Conservation (phyloP, 2,888 invertebrate genomes). For the Neuroscelio doddi region DNA sequence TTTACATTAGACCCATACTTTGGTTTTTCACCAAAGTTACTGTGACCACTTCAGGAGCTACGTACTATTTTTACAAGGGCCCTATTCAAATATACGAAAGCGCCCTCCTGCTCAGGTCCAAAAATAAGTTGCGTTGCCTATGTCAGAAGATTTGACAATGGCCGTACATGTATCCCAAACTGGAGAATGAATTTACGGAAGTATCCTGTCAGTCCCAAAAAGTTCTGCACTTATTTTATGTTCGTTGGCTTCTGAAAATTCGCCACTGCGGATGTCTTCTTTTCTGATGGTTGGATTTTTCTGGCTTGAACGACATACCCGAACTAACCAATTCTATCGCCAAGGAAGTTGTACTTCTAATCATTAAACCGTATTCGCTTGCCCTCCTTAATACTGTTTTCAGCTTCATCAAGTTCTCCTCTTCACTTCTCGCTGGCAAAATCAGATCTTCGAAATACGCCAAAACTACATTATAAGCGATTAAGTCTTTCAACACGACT, state of each 20-base stretch:
- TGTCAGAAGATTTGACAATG: constrained; percentile 14
- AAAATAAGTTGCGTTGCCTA: not conserved
- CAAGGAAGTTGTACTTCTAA: constrained; percentile 7
- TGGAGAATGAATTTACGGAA: constrained; percentile 43
- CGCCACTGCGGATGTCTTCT: not conserved
- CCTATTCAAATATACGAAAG: too few relatives aligned
- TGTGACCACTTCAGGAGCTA: too few relatives aligned
- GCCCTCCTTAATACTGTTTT: constrained; percentile 1
- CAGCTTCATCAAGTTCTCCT: not conserved
- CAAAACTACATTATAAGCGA: too few relatives aligned
- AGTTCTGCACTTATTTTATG: constrained; percentile 36
- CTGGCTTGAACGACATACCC: constrained; percentile 2
- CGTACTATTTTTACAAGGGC: too few relatives aligned
- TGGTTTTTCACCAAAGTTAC: too few relatives aligned
- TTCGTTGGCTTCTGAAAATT: constrained; percentile 33
- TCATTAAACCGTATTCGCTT: constrained; percentile 9
- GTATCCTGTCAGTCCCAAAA: constrained; percentile 44
- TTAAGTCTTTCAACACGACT: constrained; percentile 24
- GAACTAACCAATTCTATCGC: constrained; percentile 3
- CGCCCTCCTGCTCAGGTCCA: too few relatives aligned
- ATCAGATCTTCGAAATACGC: too few relatives aligned
- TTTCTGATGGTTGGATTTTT: constrained; percentile 6
- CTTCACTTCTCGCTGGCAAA: not conserved
- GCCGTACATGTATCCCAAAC: constrained; percentile 19
- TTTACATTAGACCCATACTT: too few relatives aligned